Conservation (phyloP, 2,113 vertebrate species). For the Lophotis ruficrista region DNA sequence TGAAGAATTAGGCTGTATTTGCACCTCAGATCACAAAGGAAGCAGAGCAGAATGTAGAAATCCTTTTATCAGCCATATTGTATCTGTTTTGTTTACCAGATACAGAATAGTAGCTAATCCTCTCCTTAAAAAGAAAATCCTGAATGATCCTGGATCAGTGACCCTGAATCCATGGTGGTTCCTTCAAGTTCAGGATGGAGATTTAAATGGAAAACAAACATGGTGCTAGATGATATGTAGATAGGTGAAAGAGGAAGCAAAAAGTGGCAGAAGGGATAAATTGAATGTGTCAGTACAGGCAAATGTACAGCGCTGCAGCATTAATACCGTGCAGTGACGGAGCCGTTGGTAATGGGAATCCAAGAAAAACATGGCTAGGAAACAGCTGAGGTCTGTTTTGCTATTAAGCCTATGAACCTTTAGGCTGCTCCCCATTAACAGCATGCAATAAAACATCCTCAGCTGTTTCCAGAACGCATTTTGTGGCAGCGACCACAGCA, state of each 20-base stretch:
- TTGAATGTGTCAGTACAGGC: background rate
- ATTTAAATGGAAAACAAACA: background rate
- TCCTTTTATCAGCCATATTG: background rate
- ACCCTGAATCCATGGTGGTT: background rate
- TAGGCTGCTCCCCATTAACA: slow-evolving; percentile 32
- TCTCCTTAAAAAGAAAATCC: background rate
- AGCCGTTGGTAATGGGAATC: background rate
- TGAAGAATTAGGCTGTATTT: background rate
- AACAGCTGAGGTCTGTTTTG: background rate
- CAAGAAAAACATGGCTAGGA: background rate
- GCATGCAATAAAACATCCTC: slow-evolving; percentile 16
- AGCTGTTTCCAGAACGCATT: background rate
- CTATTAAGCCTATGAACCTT: slow-evolving; percentile 11
- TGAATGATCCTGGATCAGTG: background rate
- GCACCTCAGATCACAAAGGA: background rate
- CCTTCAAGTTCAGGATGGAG: background rate
- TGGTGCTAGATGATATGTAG: background rate
- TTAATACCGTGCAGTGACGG: background rate
- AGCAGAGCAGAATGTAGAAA: background rate
- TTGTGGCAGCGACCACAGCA: slow-evolving; percentile 3
- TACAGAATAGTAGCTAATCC: background rate
- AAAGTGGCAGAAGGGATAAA: background rate
- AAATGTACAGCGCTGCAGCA: background rate
- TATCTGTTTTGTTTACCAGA: background rate
- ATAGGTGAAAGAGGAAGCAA: background rate